A percentile compares a stretch with the other conserved stretches of the same genome.
These are phyloP conservation scores for Nowickia ferox DNA, from an alignment of 2,888 invertebrate species.

Conservation along the genomic window DNA sequence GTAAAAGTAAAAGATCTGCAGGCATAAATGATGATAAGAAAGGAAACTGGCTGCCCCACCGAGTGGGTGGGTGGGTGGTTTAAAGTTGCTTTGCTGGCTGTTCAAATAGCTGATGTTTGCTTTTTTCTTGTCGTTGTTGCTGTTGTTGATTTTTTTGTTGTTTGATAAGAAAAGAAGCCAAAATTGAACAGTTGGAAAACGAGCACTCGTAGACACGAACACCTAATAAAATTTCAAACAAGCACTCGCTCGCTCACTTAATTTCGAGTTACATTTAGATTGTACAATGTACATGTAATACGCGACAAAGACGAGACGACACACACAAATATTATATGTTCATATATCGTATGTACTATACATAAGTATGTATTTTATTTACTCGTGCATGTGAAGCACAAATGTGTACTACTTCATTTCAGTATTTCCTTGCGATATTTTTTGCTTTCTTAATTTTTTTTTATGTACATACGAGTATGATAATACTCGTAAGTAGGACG, in stretches of 20 bases:
- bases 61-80: slow-evolving; percentile 65
- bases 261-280: slow-evolving; percentile 20
- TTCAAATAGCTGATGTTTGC: neutral
- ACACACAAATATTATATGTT: slow-evolving; percentile 4
- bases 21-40: slow-evolving; percentile 44
- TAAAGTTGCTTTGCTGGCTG: slow-evolving; percentile 35
- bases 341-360: neutral
- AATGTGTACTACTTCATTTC: slow-evolving; percentile 44
- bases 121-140: neutral
- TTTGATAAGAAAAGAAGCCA: slow-evolving; percentile 43
- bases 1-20: slow-evolving; percentile 28
- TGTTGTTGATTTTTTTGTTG: neutral
- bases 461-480: slow-evolving; percentile 36
- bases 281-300: slow-evolving; percentile 32
- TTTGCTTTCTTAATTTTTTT: slow-evolving; percentile 1
- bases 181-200: slow-evolving; percentile 48
- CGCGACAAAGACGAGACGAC: slow-evolving; percentile 53
- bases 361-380: neutral
- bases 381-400: neutral
- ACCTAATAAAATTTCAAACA: slow-evolving; percentile 36
- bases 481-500: slow-evolving; percentile 68
- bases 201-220: slow-evolving; percentile 55
- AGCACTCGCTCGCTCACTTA: slow-evolving; percentile 34
- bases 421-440: slow-evolving; percentile 22
- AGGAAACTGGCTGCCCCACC: slow-evolving; percentile 55